phyloP scores from a whole-genome alignment of 2,113 vertebrate species.

The chimpanzee (Pan troglodytes) region DNA sequence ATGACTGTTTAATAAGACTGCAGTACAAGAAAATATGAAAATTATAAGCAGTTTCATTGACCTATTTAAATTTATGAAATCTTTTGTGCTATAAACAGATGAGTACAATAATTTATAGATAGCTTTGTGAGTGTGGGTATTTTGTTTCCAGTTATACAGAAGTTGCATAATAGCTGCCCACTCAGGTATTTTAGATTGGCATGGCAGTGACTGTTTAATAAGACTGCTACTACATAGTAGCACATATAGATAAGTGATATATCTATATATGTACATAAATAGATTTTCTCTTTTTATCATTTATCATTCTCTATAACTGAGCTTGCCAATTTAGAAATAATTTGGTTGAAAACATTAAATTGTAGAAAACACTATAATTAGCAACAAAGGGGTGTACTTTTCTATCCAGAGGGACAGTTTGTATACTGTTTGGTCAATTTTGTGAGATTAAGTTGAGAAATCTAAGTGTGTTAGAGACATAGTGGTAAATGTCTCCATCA shows the following conservation, averaged over 20 bases:
- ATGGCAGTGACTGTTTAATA: not conserved
- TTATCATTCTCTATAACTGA: not conserved
- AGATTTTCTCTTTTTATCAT: not conserved
- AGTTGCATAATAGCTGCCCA: not conserved
- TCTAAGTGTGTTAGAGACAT: not conserved
- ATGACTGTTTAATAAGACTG: not conserved
- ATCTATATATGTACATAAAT: not conserved
- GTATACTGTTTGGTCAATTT: not conserved
- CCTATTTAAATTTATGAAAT: not conserved
- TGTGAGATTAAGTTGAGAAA: not conserved
- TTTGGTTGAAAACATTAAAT: not conserved
- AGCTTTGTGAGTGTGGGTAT: slow-evolving; percentile 23
- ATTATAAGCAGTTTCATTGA: not conserved
- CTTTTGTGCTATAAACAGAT: slow-evolving; percentile 16
- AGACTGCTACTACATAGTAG: not conserved
- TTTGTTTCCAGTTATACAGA: not conserved
- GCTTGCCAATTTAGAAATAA: not conserved
- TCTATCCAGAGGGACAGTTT: not conserved
- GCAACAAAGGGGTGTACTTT: not conserved
- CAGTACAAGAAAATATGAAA: slow-evolving; percentile 17
- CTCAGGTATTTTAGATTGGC: slow-evolving; percentile 2
- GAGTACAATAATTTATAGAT: slow-evolving; percentile 4
- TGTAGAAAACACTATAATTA: not conserved
- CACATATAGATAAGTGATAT: not conserved
- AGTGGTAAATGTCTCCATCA: not conserved